phyloP scores from a whole-genome alignment of 2,113 vertebrate species.

The Argyrosomus japonicus region DNA sequence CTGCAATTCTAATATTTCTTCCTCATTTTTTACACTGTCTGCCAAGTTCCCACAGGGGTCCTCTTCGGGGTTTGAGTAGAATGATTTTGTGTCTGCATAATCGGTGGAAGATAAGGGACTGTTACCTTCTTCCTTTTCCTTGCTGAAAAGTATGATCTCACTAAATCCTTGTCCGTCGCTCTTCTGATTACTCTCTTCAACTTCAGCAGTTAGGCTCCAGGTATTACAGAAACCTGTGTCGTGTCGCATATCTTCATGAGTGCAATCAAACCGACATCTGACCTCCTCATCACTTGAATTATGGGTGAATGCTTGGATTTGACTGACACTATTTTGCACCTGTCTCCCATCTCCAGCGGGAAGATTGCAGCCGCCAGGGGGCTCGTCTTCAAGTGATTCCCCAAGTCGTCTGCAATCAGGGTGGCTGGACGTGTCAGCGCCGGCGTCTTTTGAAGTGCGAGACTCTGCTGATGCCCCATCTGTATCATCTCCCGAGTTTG shows the following conservation, averaged over 20 bases:
- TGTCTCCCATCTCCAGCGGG: conserved; percentile 37
- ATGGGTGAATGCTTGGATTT: conserved; percentile 32
- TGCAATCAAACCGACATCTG: conserved; percentile 52
- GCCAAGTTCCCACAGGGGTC: conserved; percentile 33
- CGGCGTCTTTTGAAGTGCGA: conserved; percentile 36
- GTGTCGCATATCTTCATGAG: conserved; percentile 24
- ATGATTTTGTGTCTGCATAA: conserved; percentile 52
- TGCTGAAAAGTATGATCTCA: conserved; percentile 43
- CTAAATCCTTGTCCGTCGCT: conserved; percentile 26
- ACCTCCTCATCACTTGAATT: conserved; percentile 46
- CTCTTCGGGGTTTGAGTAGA: conserved; percentile 27
- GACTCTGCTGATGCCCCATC: conserved; percentile 46
- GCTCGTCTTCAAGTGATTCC: conserved; percentile 57
- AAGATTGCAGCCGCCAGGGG: conserved; percentile 21
- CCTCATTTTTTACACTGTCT: conserved; percentile 30
- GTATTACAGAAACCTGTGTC: conserved; percentile 17
- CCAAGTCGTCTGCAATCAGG: conserved; percentile 49
- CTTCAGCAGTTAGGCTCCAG: conserved; percentile 44
- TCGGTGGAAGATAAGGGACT: conserved; percentile 42
- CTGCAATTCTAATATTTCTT: conserved; percentile 51
- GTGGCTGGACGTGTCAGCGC: conserved; percentile 43
- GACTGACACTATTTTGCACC: conserved; percentile 42
- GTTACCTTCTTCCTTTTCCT: conserved; percentile 21
- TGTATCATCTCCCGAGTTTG: conserved; percentile 36
- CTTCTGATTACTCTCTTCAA: conserved; percentile 46